These are phyloP conservation scores for Chionodraco myersi DNA, from an alignment of 2,113 vertebrate species.

Conservation along the genomic window DNA sequence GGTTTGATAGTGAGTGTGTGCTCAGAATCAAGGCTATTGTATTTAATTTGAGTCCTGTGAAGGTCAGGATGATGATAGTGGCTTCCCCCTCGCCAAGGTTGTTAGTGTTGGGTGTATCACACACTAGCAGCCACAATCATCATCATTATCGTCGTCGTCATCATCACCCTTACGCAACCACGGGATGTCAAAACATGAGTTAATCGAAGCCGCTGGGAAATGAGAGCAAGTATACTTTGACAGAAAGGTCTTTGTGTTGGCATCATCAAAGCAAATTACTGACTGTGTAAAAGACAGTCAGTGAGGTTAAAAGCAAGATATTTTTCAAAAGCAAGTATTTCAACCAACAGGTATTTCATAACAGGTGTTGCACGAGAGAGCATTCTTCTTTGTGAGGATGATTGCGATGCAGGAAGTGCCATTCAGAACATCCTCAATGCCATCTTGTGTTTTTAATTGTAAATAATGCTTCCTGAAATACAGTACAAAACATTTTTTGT, in stretches of 20 bases:
- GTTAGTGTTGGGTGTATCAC: slow-evolving; percentile 11
- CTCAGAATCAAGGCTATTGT: slow-evolving; percentile 58
- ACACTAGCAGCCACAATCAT: slow-evolving; percentile 8
- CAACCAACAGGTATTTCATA: slow-evolving; percentile 16
- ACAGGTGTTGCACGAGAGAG: neutral
- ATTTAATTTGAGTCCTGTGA: slow-evolving; percentile 33
- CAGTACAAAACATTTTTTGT: no score
- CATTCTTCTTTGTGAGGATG: slow-evolving; percentile 2
- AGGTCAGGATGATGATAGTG: slow-evolving; percentile 49
- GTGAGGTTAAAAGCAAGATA: slow-evolving; percentile 40
- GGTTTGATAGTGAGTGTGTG: slow-evolving; percentile 57
- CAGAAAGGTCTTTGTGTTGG: slow-evolving; percentile 36
- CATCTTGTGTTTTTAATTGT: slow-evolving; percentile 11
- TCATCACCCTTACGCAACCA: slow-evolving; percentile 28
- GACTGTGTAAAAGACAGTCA: slow-evolving; percentile 38
- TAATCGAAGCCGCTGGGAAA: slow-evolving; percentile 30
- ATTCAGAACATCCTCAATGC: neutral
- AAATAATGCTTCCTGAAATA: neutral
- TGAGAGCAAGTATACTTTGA: slow-evolving; percentile 32
- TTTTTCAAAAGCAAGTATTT: slow-evolving; percentile 18
- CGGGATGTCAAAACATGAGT: slow-evolving; percentile 46
- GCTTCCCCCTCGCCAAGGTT: slow-evolving; percentile 46
- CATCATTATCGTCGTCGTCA: slow-evolving; percentile 12
- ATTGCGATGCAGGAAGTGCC: slow-evolving; percentile 25
- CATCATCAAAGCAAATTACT: slow-evolving; percentile 46